Percentiles rank a stretch among this genome's conserved stretches.
Evolutionary conservation across 2,113 vertebrate species (phyloP).

Genomic region (Zapornia atra): DNA sequence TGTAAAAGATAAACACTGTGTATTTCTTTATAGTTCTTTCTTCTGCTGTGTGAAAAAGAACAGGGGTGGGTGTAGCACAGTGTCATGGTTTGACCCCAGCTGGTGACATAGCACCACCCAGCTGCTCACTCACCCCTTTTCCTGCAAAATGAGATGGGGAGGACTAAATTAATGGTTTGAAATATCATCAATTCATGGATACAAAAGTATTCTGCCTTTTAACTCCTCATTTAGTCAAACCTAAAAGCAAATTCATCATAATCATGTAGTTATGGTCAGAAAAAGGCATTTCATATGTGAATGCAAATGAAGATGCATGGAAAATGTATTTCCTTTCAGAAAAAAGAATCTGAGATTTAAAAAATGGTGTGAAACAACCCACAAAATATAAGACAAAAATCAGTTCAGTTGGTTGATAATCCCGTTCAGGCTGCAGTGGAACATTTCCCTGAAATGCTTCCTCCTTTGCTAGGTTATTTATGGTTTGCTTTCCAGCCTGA

Average conservation of each 20-base stretch:
- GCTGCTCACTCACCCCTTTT: no score
- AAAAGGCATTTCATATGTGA: not conserved
- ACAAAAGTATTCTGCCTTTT: not conserved
- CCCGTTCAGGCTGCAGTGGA: not conserved
- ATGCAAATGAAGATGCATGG: not conserved
- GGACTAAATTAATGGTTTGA: no score
- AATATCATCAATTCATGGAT: not conserved
- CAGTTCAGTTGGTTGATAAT: not conserved
- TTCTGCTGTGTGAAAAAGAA: not conserved
- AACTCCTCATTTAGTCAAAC: not conserved
- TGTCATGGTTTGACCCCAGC: no score
- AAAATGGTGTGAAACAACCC: not conserved
- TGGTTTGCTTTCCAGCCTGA: not conserved
- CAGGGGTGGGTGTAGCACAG: not conserved
- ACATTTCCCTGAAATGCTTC: not conserved
- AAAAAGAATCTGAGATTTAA: not conserved
- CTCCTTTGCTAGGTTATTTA: not conserved
- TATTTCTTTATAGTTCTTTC: not conserved
- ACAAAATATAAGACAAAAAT: not conserved
- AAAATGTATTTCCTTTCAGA: not conserved
- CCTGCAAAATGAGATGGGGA: no score
- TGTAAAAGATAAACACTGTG: not conserved
- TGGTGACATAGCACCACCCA: no score
- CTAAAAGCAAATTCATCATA: not conserved
- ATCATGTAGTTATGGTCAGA: not conserved